A percentile compares a stretch with the other conserved stretches of the same genome.
Evolutionary conservation across 2,797 vertebrate species (phyloP).

Genomic region (Leptatherina wallacei): DNA sequence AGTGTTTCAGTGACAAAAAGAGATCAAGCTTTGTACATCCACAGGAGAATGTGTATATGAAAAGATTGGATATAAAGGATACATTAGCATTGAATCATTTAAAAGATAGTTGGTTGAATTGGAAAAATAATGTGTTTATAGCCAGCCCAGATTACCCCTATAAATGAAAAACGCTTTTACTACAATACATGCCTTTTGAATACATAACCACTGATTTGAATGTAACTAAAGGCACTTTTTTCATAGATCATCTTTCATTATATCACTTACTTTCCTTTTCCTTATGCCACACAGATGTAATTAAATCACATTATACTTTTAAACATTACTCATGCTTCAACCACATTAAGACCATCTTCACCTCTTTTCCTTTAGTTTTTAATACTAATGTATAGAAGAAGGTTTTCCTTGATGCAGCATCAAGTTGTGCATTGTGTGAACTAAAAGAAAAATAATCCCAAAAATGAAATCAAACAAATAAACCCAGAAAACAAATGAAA

Average conservation of each 20-base stretch:
- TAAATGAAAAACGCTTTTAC: slow-evolving; percentile 15
- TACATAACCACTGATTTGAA: slow-evolving; percentile 7
- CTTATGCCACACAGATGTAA: not conserved
- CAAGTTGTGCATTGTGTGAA: slow-evolving; percentile 24
- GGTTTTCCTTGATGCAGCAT: slow-evolving; percentile 17
- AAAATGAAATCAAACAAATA: slow-evolving; percentile 11
- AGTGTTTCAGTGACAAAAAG: not conserved
- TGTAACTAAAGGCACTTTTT: not conserved
- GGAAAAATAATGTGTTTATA: slow-evolving; percentile 9
- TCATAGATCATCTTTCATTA: slow-evolving; percentile 2
- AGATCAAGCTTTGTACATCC: not conserved
- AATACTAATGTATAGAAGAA: slow-evolving; percentile 1
- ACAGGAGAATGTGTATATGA: not conserved
- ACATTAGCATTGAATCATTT: not conserved
- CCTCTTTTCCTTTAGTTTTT: not conserved
- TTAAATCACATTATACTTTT: slow-evolving; percentile 12
- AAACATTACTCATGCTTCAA: slow-evolving; percentile 30
- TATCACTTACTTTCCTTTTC: slow-evolving; percentile 21
- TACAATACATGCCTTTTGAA: not conserved
- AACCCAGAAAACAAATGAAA: slow-evolving; percentile 17
- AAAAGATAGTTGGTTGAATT: not conserved
- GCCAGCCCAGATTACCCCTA: not conserved
- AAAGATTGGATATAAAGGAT: not conserved
- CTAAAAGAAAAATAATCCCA: slow-evolving; percentile 12
- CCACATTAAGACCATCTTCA: slow-evolving; percentile 15